phyloP scores from a whole-genome alignment of 2,113 vertebrate genomes.

The Malurus alboscapulatus region DNA sequence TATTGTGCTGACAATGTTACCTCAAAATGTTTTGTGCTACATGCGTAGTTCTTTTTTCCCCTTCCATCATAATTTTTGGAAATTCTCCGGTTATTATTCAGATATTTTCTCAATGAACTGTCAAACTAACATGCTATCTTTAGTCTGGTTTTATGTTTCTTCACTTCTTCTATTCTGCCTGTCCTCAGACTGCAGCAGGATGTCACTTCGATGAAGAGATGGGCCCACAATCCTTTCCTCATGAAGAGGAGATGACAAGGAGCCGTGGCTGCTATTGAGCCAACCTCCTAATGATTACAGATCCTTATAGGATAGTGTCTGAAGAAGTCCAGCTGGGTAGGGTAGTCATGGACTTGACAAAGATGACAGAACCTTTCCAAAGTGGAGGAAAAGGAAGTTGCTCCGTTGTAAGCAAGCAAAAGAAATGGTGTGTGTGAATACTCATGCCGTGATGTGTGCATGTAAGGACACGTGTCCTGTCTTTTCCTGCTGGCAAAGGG shows the following conservation, averaged over 20 bases:
- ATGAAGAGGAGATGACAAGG: not conserved
- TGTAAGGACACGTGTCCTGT: not conserved
- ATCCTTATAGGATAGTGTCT: constrained; percentile 28
- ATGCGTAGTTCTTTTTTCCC: not conserved
- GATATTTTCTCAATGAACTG: not conserved
- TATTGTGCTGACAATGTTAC: not conserved
- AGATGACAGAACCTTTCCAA: not conserved
- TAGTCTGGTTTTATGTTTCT: not conserved
- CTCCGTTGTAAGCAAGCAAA: not conserved
- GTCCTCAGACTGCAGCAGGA: not conserved
- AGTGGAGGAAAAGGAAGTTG: not conserved
- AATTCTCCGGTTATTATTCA: not conserved
- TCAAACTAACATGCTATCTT: not conserved
- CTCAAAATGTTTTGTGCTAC: not conserved
- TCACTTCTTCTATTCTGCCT: not conserved
- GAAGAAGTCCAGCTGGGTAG: not conserved
- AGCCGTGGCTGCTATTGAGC: not conserved
- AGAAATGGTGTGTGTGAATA: not conserved
- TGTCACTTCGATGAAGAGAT: not conserved
- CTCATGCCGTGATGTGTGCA: fast-evolving
- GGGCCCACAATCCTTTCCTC: not conserved
- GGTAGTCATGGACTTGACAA: not conserved
- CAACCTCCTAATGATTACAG: not conserved
- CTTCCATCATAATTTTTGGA: not conserved
- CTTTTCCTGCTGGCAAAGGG: not conserved